Base-by-base conservation (phyloP, 2,113 vertebrate genomes). In the Perca flavescens region DNA sequence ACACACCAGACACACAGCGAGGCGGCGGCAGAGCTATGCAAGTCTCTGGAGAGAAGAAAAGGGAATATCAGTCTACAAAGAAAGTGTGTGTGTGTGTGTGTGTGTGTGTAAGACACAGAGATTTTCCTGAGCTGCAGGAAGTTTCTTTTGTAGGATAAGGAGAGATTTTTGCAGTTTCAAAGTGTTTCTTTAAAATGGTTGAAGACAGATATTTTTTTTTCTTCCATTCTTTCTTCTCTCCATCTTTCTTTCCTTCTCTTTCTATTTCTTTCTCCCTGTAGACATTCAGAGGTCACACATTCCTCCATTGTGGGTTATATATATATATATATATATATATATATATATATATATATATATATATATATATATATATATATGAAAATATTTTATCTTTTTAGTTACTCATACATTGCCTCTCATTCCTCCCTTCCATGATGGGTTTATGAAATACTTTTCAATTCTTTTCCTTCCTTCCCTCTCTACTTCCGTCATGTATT, bases 91-190 rank as follows among this genome's bases (percentile, higher is more conserved):
- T 47, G 49, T 31, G 64, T 36, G 65, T 19, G 61, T n/a, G 57
- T 21, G 77, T 56, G 69, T 60, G 75, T 31, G 74, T 22, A 31
- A 34, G 52, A 52, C 25, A 70, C 56, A 65, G 78, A 79, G 82
- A 86, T 87, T 87, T 77, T 79, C 66, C 67, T 77, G 68, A 80
- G 63, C 82, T 84, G 71, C 72, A 70, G 84, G 77, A 80, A 56
- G 84, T 86, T 91, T 88, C 81, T 77, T 84, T 61, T 66, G 86
- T 52, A 56, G 86, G 80, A 90, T 84, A 69, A 90, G 75, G 66
- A 66, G 77, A 85, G 75, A 80, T 84, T 87, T 92, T 80, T 86
- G 72, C 76, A 75, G 74, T 83, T 88, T 83, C 79, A 75, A 76
- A 83, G 69, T 73, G 80, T 65, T 83, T 84, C 82, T 83, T 66